Evolutionary conservation across 2,888 invertebrate species (phyloP), one percentile per base, ranked within the genome.

Genomic region (Acleris laterana): DNA sequence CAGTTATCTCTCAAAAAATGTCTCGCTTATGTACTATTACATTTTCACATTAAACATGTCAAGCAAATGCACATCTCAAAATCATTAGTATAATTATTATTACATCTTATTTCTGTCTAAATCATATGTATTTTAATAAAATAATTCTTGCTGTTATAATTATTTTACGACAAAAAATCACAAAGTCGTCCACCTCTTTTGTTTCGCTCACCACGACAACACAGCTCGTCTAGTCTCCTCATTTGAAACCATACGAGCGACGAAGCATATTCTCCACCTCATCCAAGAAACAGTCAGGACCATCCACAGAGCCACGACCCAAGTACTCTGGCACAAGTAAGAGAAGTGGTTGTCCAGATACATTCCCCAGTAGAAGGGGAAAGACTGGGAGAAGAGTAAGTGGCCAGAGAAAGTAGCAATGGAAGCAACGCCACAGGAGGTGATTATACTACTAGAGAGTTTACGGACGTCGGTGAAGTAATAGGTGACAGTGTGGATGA

Each of bases 251-350:
- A 59, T 22, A 1, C 19, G 48, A 3, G 6, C 44, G 2, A 60
- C 49, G 13, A 65, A 42, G 44, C 9, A 28, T 16, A 16, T 44
- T 20, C 55, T 44, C 48, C 20, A 55, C 17, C 20, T 65, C 50
- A 50, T 16, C 53, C 53, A 60, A 20, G n/a, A 60, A n/a, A 60
- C 55, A 2, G 56, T 62, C 4, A 69, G 19, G 9, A 25, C 19
- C 2, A 67, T 16, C 70, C 69, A 70, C 1, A 69, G 9, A 1
- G 53, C 42, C 1, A 63, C 28, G 2, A 61, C 17, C 69, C 65
- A 69, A 13, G 61, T 25, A 42, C 66, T 66, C 46, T 69, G 69
- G 13, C 63, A 22, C 20, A 70, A 44, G 28, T 60, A 69, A 11
- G 25, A 46, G 19, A 70, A 64, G 44, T 70, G 70, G 28, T 19